Conservation (phyloP, 2,113 vertebrate species). For the Psilopsiagon aymara region DNA sequence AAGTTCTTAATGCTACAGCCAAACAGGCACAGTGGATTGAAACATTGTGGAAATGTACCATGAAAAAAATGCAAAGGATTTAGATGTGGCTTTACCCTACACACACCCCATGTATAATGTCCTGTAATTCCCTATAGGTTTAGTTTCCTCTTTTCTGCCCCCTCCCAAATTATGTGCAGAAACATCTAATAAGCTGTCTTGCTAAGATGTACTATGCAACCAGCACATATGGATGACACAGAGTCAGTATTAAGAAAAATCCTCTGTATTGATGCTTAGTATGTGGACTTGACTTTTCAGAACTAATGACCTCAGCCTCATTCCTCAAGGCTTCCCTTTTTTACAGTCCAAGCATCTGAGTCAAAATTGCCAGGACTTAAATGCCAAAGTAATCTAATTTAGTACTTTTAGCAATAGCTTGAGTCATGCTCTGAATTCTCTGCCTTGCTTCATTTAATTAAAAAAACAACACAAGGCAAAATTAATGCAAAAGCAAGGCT, state of each 20-base stretch:
- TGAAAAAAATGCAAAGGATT: neutral
- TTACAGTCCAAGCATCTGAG: conserved; percentile 46
- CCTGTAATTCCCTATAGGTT: neutral
- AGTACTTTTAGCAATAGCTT: conserved; percentile 64
- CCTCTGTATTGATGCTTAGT: neutral
- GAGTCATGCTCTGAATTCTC: conserved; percentile 58
- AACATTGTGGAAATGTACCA: neutral
- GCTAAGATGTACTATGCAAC: neutral
- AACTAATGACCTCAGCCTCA: conserved; percentile 41
- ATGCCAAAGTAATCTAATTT: conserved; percentile 70
- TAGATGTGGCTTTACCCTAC: neutral
- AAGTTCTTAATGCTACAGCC: neutral
- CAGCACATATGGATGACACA: neutral
- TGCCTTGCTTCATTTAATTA: conserved; percentile 67
- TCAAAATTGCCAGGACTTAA: conserved; percentile 55
- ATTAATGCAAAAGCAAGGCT: conserved; percentile 52
- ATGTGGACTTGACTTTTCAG: conserved; percentile 28
- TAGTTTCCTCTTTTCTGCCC: neutral
- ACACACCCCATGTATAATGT: neutral
- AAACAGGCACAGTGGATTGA: neutral
- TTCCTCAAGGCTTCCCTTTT: conserved; percentile 52
- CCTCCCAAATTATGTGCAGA: neutral
- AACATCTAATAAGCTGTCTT: neutral
- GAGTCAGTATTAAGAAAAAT: neutral
- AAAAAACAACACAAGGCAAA: conserved; percentile 55